phyloP scores from a whole-genome alignment of 1,140 invertebrate genomes.

The Drosophila eugracilis region DNA sequence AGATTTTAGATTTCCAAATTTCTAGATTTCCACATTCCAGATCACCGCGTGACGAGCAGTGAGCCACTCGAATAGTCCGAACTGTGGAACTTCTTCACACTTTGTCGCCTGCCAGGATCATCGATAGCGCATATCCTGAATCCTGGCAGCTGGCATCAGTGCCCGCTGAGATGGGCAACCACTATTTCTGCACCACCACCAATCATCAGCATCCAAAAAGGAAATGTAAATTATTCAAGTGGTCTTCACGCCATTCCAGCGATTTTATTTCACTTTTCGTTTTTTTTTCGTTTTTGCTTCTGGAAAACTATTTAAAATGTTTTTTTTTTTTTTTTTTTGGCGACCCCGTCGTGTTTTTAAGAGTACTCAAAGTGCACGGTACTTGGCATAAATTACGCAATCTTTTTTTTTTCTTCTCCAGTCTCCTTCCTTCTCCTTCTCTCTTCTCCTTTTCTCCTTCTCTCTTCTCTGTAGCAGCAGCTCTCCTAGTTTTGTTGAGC shows the following conservation, averaged over 20 bases:
- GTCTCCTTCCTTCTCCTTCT: no score
- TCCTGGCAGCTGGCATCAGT: slow-evolving; percentile 32
- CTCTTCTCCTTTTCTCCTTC: no score
- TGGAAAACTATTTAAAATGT: slow-evolving; percentile 62
- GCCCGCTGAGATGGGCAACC: slow-evolving; percentile 8
- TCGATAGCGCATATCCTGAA: slow-evolving; percentile 42
- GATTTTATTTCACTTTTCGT: background rate
- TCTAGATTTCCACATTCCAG: slow-evolving; percentile 8
- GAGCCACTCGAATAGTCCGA: slow-evolving; percentile 34
- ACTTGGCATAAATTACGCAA: slow-evolving; percentile 70
- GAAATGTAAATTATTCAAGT: slow-evolving; percentile 80
- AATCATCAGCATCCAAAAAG: slow-evolving; percentile 41
- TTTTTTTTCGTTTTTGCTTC: background rate
- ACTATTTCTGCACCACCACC: slow-evolving; percentile 27
- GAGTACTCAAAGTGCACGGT: slow-evolving; percentile 51
- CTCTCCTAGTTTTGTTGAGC: slow-evolving; percentile 2
- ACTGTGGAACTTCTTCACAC: slow-evolving; percentile 67
- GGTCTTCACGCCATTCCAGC: slow-evolving; percentile 68
- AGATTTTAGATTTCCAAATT: background rate
- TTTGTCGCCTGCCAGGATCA: slow-evolving; percentile 66
- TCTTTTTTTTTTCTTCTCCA: background rate
- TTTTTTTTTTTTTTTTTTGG: slow-evolving; percentile 46
- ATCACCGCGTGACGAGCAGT: slow-evolving; percentile 24
- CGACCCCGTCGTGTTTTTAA: slow-evolving; percentile 57
- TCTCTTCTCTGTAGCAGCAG: background rate